These are phyloP conservation scores for Taenaris catops DNA, from an alignment of 2,888 invertebrate species.

Conservation along the genomic window DNA sequence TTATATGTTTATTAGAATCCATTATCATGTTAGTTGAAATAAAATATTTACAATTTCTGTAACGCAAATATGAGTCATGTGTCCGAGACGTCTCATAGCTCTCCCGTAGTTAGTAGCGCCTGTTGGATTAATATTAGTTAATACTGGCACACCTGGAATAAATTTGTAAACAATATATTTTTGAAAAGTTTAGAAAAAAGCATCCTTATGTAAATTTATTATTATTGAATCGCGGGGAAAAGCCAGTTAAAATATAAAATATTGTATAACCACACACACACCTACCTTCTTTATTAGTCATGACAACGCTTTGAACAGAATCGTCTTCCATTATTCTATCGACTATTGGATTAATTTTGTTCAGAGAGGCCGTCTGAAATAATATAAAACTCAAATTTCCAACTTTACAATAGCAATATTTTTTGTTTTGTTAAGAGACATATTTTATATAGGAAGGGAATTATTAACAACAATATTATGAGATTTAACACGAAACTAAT, in stretches of 20 bases:
- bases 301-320: constrained; percentile 58
- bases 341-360: constrained; percentile 54
- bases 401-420: no score
- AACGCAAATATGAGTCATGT: constrained; percentile 38
- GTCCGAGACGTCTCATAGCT: constrained; percentile 39
- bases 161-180: neutral
- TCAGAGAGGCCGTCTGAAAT: constrained; percentile 50
- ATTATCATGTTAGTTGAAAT: no score
- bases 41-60: constrained; percentile 60
- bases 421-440: no score
- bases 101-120: constrained; percentile 44
- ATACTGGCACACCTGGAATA: constrained; percentile 50
- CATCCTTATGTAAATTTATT: neutral
- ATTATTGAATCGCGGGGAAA: no score
- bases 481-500: no score
- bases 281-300: constrained; percentile 69
- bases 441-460: no score
- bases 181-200: neutral
- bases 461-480: no score
- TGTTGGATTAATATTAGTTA: constrained; percentile 50
- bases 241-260: no score
- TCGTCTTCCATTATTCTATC: constrained; percentile 67
- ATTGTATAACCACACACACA: no score
- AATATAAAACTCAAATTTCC: no score
- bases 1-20: no score